Percentiles rank a stretch among this genome's conserved stretches.
Evolutionary conservation across 2,797 vertebrate species (phyloP).

Genomic region (Pachyuromys duprasi): DNA sequence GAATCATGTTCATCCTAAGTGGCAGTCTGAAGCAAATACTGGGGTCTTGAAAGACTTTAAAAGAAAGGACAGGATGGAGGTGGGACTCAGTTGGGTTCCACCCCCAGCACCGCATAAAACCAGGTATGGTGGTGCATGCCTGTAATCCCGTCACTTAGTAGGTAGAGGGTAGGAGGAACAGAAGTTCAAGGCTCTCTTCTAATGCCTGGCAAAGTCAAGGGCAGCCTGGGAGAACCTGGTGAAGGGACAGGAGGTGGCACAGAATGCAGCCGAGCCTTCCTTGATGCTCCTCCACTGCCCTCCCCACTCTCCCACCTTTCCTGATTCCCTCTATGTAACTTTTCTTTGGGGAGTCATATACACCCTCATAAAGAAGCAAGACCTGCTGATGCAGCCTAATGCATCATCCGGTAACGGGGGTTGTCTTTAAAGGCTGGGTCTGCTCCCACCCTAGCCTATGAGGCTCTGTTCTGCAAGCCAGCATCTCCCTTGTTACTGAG

Average conservation of each 20-base stretch:
- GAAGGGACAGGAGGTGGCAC: not conserved
- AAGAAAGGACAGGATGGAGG: not conserved
- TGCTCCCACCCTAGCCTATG: not conserved
- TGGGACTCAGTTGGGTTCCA: not conserved
- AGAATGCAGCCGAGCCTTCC: not conserved
- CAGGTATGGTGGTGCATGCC: not conserved
- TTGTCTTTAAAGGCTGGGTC: not conserved
- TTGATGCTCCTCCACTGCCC: not conserved
- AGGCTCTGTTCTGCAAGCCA: conserved; percentile 43
- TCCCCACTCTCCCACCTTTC: not conserved
- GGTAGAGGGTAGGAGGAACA: not conserved
- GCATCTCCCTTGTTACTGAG: conserved; percentile 52
- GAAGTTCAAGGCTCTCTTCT: not conserved
- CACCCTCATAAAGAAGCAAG: conserved; percentile 63
- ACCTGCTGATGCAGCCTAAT: conserved; percentile 53
- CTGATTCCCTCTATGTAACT: not conserved
- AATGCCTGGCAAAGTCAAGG: not conserved
- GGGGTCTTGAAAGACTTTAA: not conserved
- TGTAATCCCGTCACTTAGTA: not conserved
- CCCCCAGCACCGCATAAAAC: not conserved
- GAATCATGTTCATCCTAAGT: not conserved
- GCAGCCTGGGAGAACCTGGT: not conserved
- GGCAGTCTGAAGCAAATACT: not conserved
- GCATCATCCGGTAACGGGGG: not conserved
- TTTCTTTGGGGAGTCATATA: conserved; percentile 68